These are phyloP conservation scores for Crypturellus tataupa DNA, from an alignment of 2,797 vertebrate species.

Conservation along the genomic window DNA sequence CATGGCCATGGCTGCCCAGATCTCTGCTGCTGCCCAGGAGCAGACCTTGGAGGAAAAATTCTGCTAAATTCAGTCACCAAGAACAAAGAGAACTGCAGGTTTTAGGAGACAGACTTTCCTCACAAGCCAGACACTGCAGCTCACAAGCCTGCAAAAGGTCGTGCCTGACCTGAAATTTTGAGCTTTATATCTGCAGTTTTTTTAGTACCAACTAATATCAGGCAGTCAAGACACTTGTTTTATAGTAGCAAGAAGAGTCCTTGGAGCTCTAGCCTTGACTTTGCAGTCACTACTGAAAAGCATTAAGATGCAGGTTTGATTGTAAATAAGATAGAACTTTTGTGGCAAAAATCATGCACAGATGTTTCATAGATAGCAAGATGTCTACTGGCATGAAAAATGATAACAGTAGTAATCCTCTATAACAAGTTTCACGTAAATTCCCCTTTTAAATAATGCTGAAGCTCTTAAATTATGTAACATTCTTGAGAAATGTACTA, in stretches of 20 bases:
- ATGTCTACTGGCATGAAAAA: not conserved
- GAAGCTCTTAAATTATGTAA: not conserved
- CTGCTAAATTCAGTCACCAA: not conserved
- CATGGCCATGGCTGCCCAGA: fast-evolving
- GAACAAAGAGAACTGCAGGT: fast-evolving
- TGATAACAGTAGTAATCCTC: not conserved
- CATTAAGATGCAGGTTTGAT: not conserved
- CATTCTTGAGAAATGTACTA: not conserved
- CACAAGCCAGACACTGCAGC: not conserved
- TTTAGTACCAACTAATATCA: not conserved
- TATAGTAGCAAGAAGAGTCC: not conserved
- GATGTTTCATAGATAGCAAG: not conserved
- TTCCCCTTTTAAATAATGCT: not conserved
- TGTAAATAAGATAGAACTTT: not conserved
- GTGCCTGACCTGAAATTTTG: not conserved
- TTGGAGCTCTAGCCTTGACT: not conserved
- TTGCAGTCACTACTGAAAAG: not conserved
- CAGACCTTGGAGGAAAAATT: not conserved
- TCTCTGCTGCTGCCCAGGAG: not conserved
- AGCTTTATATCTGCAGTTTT: not conserved
- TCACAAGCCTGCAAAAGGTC: not conserved
- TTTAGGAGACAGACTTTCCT: not conserved
- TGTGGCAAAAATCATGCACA: not conserved
- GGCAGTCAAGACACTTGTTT: not conserved
- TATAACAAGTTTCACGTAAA: not conserved